Evolutionary conservation across 2,113 vertebrate species (phyloP).

Genomic region (Macrotus californicus): DNA sequence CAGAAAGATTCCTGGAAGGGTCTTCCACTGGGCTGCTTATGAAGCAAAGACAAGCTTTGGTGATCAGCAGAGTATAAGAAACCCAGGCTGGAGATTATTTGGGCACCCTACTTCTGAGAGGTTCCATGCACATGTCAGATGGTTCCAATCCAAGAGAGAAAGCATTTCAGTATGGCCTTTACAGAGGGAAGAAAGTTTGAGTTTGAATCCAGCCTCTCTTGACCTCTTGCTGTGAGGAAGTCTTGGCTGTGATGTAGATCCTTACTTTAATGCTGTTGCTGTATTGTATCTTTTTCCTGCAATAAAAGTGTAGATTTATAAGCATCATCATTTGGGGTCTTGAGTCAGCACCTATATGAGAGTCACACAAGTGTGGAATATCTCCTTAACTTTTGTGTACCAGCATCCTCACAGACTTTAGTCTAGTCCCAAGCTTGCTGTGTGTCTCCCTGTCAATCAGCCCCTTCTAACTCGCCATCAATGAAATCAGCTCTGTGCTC

Average conservation of each 20-base stretch:
- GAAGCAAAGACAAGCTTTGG: neutral
- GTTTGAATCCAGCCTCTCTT: neutral
- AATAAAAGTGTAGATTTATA: too few species aligned
- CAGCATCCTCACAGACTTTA: neutral
- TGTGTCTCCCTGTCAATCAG: too few species aligned
- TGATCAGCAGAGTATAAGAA: neutral
- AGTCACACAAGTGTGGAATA: fast-evolving
- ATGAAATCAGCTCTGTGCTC: neutral
- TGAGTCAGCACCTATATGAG: neutral
- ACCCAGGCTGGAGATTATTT: neutral
- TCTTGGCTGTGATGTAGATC: neutral
- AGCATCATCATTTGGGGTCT: neutral
- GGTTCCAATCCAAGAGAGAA: neutral
- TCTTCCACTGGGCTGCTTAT: neutral
- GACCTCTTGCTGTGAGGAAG: neutral
- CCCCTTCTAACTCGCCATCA: neutral
- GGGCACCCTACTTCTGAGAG: neutral
- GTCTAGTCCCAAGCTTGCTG: neutral
- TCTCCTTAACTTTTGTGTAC: neutral
- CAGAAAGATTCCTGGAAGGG: neutral
- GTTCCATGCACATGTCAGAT: neutral
- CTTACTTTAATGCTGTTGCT: neutral
- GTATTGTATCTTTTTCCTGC: neutral
- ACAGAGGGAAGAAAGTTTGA: neutral
- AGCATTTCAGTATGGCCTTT: neutral